Evolutionary conservation across 2,113 vertebrate genomes (phyloP).

Genomic region (Pteropus alecto): DNA sequence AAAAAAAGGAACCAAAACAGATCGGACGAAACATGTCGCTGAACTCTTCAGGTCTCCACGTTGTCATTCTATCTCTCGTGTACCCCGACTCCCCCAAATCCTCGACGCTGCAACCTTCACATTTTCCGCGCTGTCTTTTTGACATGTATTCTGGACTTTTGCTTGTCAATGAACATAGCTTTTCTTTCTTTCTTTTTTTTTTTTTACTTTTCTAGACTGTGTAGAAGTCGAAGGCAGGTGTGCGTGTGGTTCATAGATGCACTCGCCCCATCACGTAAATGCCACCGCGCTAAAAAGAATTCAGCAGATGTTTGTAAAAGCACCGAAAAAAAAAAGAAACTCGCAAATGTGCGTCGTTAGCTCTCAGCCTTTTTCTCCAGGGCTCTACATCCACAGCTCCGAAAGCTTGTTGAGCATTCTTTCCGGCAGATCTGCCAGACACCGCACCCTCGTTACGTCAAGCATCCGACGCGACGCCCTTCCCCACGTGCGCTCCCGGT

Average conservation of each 20-base stretch:
- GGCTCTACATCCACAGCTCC: rapidly evolving
- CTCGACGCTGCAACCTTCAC: rapidly evolving
- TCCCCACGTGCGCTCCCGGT: rapidly evolving
- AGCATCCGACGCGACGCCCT: rapidly evolving
- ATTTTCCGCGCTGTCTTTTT: background rate
- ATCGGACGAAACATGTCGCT: rapidly evolving
- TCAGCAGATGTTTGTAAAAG: background rate
- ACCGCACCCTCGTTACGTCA: rapidly evolving
- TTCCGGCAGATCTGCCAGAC: rapidly evolving
- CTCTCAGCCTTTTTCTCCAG: background rate
- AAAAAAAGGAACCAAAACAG: background rate
- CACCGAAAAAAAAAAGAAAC: background rate
- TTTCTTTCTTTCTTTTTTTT: background rate
- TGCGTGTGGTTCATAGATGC: background rate
- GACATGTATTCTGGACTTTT: background rate
- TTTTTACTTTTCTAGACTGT: background rate
- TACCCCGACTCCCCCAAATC: no score
- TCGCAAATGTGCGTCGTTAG: rapidly evolving
- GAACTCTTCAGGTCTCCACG: no score
- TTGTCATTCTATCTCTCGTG: rapidly evolving
- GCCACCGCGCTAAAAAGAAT: rapidly evolving
- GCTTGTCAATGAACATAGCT: background rate
- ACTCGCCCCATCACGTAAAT: rapidly evolving
- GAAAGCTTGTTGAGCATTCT: rapidly evolving
- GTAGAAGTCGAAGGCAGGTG: background rate